phyloP scores from a whole-genome alignment of 1,140 invertebrate genomes.

The Panonychus citri region DNA sequence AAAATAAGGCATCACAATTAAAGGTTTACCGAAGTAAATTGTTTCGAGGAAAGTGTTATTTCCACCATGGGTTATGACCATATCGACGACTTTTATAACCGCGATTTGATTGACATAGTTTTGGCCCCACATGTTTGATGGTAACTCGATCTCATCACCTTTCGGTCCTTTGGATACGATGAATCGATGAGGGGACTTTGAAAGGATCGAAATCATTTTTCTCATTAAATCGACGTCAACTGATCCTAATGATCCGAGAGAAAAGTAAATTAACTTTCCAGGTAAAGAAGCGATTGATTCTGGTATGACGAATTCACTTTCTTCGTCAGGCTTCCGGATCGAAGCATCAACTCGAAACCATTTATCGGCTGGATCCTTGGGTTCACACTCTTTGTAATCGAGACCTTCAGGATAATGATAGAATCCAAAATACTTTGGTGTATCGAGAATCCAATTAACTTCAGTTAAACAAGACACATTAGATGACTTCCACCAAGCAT shows the following conservation, averaged over 20 bases:
- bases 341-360: constrained; percentile 2
- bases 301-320: background rate
- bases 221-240: constrained; percentile 9
- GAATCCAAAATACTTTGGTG: background rate
- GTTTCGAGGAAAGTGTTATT: constrained; percentile 6
- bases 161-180: background rate
- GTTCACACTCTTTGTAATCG: background rate
- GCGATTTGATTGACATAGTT: constrained; percentile 2
- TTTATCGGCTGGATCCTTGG: background rate
- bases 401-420: background rate
- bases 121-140: constrained; percentile 5
- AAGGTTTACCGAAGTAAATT: background rate
- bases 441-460: background rate
- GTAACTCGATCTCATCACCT: background rate
- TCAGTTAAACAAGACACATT: no score
- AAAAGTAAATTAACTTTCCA: constrained; percentile 8
- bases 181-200: constrained; percentile 2
- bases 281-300: background rate
- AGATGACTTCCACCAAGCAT: background rate
- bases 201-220: background rate
- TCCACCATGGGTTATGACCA: constrained; percentile 20
- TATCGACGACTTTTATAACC: constrained; percentile 6
- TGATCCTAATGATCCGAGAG: constrained; percentile 12
- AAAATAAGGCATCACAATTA: constrained; percentile 6
- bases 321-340: background rate